These are phyloP conservation scores for Leuciscus idus DNA, from an alignment of 2,113 vertebrate genomes.

Conservation along the genomic window DNA sequence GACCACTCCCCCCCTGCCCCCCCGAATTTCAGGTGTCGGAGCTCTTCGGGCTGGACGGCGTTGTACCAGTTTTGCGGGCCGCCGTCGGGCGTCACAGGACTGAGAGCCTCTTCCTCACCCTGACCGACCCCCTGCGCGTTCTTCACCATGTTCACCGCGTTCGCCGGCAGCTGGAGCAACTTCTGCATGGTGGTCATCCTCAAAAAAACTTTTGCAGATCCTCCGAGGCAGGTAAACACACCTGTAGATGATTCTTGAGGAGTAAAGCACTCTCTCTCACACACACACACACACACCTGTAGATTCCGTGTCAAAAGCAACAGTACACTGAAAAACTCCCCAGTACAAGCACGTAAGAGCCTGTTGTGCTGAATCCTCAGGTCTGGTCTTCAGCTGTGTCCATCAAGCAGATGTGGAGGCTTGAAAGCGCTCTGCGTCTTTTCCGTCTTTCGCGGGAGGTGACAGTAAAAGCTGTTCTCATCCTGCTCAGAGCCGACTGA, in stretches of 20 bases:
- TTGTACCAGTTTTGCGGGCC: constrained; percentile 86
- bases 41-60: constrained; percentile 85
- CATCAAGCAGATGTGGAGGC: background rate
- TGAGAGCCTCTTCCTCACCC: constrained; percentile 82
- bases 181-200: constrained; percentile 83
- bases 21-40: constrained; percentile 76
- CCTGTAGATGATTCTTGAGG: constrained; percentile 3
- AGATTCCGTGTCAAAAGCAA: background rate
- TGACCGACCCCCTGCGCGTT: constrained; percentile 71
- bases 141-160: constrained; percentile 78
- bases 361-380: background rate
- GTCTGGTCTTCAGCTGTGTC: background rate
- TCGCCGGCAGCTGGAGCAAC: constrained; percentile 85
- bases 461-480: constrained; percentile 47
- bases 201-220: background rate
- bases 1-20: constrained; percentile 58
- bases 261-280: background rate
- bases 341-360: background rate
- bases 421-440: background rate
- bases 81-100: constrained; percentile 81
- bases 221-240: background rate
- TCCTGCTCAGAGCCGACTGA: constrained; percentile 46
- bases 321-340: background rate
- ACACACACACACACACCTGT: constrained; percentile 11
- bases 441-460: background rate